Conservation (phyloP, 1,140 invertebrate genomes). For the Drosophila lacteicornis region DNA sequence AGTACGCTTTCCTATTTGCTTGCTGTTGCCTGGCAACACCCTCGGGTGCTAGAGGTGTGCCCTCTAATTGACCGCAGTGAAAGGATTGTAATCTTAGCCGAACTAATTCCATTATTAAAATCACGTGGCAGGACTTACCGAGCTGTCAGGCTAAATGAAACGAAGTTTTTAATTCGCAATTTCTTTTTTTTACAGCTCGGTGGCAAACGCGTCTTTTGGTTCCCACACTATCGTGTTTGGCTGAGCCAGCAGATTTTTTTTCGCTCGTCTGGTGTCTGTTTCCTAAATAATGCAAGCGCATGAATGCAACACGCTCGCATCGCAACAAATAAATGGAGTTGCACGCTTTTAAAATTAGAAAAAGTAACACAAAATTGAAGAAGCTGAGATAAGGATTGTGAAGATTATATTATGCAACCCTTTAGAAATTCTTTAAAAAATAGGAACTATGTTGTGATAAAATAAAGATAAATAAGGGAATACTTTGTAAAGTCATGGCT, state of each 20-base stretch:
- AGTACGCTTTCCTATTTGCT: background rate
- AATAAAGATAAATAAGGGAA: too few relatives aligned
- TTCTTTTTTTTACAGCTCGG: slow-evolving; percentile 5
- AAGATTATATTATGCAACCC: background rate
- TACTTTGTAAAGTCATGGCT: too few relatives aligned
- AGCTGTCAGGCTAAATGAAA: slow-evolving; percentile 40
- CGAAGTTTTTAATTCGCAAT: slow-evolving; percentile 25
- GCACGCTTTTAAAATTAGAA: background rate
- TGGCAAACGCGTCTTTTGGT: slow-evolving; percentile 59
- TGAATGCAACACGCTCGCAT: slow-evolving; percentile 46
- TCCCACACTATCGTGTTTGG: slow-evolving; percentile 78
- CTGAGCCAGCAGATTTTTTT: slow-evolving; percentile 67
- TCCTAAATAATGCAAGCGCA: slow-evolving; percentile 53
- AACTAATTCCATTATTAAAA: slow-evolving; percentile 72
- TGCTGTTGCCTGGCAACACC: slow-evolving; percentile 26
- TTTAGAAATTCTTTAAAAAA: too few relatives aligned
- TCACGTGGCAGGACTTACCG: slow-evolving; percentile 78
- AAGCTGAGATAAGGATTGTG: background rate
- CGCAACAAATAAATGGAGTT: background rate
- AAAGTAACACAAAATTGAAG: background rate
- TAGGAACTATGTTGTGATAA: too few relatives aligned
- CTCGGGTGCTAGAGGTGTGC: slow-evolving; percentile 29
- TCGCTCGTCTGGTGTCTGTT: slow-evolving; percentile 59
- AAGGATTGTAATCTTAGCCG: slow-evolving; percentile 60
- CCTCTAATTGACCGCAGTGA: slow-evolving; percentile 73